phyloP scores from a whole-genome alignment of 2,113 vertebrate species.

The Scalopus aquaticus region DNA sequence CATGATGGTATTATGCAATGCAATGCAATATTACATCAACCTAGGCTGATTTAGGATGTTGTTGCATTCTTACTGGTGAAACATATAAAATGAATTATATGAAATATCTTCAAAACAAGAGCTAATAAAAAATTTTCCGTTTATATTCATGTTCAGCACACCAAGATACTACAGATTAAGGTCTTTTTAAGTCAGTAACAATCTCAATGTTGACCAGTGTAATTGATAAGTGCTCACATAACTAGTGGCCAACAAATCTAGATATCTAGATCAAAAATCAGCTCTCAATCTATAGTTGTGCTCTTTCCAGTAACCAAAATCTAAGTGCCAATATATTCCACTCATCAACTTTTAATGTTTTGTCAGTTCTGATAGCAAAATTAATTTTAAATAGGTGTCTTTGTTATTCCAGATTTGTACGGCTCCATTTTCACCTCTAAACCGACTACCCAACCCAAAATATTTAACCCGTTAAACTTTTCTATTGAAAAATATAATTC shows the following conservation, averaged over 20 bases:
- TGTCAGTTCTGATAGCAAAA: not conserved
- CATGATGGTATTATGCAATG: too few species aligned
- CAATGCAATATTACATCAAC: too few species aligned
- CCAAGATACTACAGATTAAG: too few species aligned
- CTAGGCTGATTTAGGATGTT: too few species aligned
- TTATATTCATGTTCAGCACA: too few species aligned
- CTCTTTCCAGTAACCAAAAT: not conserved
- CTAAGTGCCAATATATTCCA: not conserved
- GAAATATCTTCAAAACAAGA: too few species aligned
- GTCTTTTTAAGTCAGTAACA: too few species aligned
- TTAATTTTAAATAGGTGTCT: not conserved
- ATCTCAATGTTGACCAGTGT: too few species aligned
- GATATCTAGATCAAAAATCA: not conserved
- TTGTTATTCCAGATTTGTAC: not conserved
- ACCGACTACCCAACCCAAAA: not conserved
- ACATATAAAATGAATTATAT: too few species aligned
- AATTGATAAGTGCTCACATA: not conserved
- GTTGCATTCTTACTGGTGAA: too few species aligned
- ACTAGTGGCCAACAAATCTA: not conserved
- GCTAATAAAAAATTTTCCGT: too few species aligned
- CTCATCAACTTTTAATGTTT: not conserved
- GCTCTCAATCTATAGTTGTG: not conserved
- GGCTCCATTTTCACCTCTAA: not conserved
- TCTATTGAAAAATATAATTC: constrained; percentile 14
- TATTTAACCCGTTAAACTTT: constrained; percentile 5